Base-by-base conservation (phyloP, 2,888 invertebrate genomes). In the Calephelis perditalis region DNA sequence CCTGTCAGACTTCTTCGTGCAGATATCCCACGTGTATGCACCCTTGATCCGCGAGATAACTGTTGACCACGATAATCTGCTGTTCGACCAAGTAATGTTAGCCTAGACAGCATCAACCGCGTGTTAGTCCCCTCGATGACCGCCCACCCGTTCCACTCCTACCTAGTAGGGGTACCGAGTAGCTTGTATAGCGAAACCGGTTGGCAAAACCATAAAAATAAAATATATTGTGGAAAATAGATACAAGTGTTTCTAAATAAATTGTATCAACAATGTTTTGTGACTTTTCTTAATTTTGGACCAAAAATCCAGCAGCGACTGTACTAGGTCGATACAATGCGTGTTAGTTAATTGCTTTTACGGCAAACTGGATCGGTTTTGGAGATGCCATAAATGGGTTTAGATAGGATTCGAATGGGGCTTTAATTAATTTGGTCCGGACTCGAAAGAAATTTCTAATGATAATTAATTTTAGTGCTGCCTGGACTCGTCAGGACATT, bases 351-450 rank as follows among this genome's bases (percentile, higher is more conserved):
- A 52, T 52, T 52, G 52, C 52, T 15, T 9, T 9, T 3, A 5
- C 26, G 3, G 12, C 6, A n/a, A 9, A 15, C n/a, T 26, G 9
- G 26, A 9, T 26, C 52, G 12, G 8, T 26, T 26, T 26, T 26
- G 52, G 52, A 26, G n/a, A 15, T 56, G 56, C 43, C 56, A 12
- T 66, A 66, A 66, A 66, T 64, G 62, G 46, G 36, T 43, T 62
- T 60, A 40, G 65, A 65, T 65, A 61, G 62, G 63, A 60, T 66
- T 66, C 66, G 63, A 67, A 66, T 64, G 60, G 62, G 49, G 61
- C 61, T 63, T 65, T 65, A 70, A 66, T 67, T 66, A 69, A 68
- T 69, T 68, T 65, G 57, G 59, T 57, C 7, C 40, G 40, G 40
- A 40, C 7, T 40, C 40, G 7, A 40, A 3, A 40, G 62, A 59